Base-by-base conservation (phyloP, 2,888 invertebrate species). In the Tetropium fuscum region DNA sequence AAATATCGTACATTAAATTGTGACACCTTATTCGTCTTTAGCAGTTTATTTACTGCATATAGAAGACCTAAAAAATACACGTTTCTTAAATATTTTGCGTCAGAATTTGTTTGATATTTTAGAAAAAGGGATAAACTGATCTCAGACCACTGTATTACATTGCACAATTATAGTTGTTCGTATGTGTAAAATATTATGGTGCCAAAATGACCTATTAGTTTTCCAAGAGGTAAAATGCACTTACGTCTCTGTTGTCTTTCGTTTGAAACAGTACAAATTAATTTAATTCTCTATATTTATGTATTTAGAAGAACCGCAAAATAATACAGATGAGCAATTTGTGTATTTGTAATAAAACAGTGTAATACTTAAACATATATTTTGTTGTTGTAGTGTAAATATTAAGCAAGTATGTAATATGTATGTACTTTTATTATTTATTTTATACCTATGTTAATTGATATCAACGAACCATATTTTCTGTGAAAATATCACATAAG, bases 91-190 rank as follows among this genome's bases (percentile, higher is more conserved):
- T 13, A 38, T 34, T 49, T 49, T 34, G 36, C 16, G 4, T 51
- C 22, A 19, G 19, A 38, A 40, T 41, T 56, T 30, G 38, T 34
- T 11, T 30, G 15, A 20, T n/a, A 34, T 34, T 27, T 38, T 53
- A 11, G 15, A 20, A 36, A 34, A 51, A 56, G 73, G 71, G 70
- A 72, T 72, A 61, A 38, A 54, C 58, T 74, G 75, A 77, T 76
- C 76, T 77, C 77, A 74, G 60, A 63, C 64, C 70, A 66, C 73
- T 75, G 72, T 71, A 68, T 74, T 74, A 71, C 71, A 72, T 69
- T 72, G 73, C 75, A 74, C 72, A 71, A 70, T 72, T 73, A 71
- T 48, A 40, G 55, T 71, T 60, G 66, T 71, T 72, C 69, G 65
- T 69, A 69, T 60, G 59, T 58, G 59, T 58, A 60, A 65, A 47